phyloP scores from a whole-genome alignment of 1,140 invertebrate species.

The Physella acuta region DNA sequence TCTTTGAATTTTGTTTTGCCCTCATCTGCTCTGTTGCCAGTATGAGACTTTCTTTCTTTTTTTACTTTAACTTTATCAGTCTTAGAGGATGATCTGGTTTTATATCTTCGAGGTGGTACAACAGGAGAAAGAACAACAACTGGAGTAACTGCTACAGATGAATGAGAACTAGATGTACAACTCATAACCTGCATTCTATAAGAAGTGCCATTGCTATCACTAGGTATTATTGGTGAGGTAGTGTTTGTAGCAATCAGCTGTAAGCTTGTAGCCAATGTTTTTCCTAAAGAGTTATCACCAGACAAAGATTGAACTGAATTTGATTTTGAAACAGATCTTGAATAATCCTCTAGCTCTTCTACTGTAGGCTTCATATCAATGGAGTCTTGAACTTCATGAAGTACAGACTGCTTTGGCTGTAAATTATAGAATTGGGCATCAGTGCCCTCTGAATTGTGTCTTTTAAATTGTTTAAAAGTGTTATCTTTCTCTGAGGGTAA shows the following conservation, averaged over 20 bases:
- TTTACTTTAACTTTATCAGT: constrained; percentile 2
- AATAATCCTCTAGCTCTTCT: background rate
- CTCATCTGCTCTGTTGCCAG: background rate
- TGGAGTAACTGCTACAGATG: background rate
- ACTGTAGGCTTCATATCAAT: background rate
- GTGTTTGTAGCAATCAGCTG: constrained; percentile 10
- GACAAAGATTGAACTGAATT: constrained; percentile 13
- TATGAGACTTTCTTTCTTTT: background rate
- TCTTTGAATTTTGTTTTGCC: constrained; percentile 2
- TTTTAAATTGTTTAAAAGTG: too few species aligned
- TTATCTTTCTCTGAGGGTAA: too few species aligned
- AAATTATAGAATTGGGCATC: too few species aligned
- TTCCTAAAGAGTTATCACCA: constrained; percentile 9
- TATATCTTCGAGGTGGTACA: background rate
- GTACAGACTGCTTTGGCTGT: too few species aligned
- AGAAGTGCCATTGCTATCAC: background rate
- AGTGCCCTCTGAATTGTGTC: too few species aligned
- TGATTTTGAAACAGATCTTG: constrained; percentile 6
- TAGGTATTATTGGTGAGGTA: background rate
- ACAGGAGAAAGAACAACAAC: constrained; percentile 8
- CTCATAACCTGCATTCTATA: background rate
- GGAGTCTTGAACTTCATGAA: too few species aligned
- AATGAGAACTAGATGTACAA: constrained; percentile 8
- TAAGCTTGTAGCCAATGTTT: constrained; percentile 4
- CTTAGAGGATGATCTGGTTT: background rate